These are phyloP conservation scores for Agonopterix subpropinquella DNA, from an alignment of 2,888 invertebrate genomes.

Conservation along the genomic window DNA sequence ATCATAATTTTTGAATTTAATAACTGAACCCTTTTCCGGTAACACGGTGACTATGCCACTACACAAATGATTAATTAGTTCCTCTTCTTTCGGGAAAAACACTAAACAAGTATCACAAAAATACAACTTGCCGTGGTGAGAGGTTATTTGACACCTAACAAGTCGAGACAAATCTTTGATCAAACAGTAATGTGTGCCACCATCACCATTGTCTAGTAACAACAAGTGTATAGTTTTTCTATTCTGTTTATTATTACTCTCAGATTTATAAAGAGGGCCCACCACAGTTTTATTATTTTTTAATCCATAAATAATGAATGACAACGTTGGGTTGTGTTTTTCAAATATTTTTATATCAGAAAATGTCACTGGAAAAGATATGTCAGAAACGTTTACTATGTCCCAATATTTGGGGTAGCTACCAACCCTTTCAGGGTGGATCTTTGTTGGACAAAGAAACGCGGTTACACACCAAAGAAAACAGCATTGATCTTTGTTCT, in stretches of 20 bases:
- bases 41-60: too few species aligned
- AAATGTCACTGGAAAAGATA: not conserved
- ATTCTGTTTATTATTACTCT: too few species aligned
- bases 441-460: not conserved
- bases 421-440: not conserved
- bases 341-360: not conserved
- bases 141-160: not conserved
- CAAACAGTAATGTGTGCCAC: slow-evolving; percentile 7
- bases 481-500: slow-evolving; percentile 1
- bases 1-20: too few species aligned
- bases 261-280: slow-evolving; percentile 1
- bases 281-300: not conserved
- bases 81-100: too few species aligned
- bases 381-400: too few species aligned
- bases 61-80: too few species aligned
- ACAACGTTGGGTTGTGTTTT: not conserved
- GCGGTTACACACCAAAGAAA: not conserved
- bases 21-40: too few species aligned
- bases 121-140: not conserved
- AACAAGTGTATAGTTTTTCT: too few species aligned
- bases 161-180: not conserved
- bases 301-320: slow-evolving; percentile 2
- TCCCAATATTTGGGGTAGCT: too few species aligned
- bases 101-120: too few species aligned
- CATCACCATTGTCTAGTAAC: too few species aligned